Evolutionary conservation across 2,888 invertebrate species (phyloP), one percentile per base, ranked within the genome.

Genomic region (Cantharis rufa): DNA sequence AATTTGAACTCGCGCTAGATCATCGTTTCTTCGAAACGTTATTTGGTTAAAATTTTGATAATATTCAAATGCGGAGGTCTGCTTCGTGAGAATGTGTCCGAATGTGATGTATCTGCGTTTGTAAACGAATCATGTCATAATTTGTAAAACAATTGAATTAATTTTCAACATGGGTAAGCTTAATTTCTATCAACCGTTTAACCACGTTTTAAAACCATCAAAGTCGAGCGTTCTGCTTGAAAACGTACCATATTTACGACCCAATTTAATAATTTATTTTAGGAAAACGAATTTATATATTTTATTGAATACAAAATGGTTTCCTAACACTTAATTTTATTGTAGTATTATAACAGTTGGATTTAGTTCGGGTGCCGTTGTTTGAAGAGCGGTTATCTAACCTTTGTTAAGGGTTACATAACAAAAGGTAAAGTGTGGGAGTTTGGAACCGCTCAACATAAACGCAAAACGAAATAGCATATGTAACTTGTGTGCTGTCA

Each of bases 121-220:
- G 48, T 82, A 83, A 86, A 86, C 86, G 86, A 87, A 86, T 87
- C 87, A 85, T 87, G 86, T 86, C 86, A 83, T 84, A 85, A 84
- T 87, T 87, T 86, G 87, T 87, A 86, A 87, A 85, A 88, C 87
- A 88, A 88, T 88, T 87, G 88, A 88, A 88, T 88, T 88, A 88
- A 88, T 88, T 88, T 88, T 87, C 87, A 82, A 88, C 87, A 87
- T 87, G 87, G 87, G 83, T 87, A 86, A 85, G 85, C 85, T 83
- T 84, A 82, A 83, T 83, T 83, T 84, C 81, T 82, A 84, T 80
- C 82, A 81, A 85, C 85, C 86, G 86, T 85, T 86, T 86, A 85
- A 83, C 83, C 81, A 83, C 83, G 82, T 81, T 82, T 82, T 84
- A 80, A 81, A 82, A 81, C 82, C 77, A 76, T 75, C 82, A 84